Evolutionary conservation across 2,888 invertebrate species (phyloP), one percentile per base, ranked within the genome.

Genomic region (Tachina grossa): DNA sequence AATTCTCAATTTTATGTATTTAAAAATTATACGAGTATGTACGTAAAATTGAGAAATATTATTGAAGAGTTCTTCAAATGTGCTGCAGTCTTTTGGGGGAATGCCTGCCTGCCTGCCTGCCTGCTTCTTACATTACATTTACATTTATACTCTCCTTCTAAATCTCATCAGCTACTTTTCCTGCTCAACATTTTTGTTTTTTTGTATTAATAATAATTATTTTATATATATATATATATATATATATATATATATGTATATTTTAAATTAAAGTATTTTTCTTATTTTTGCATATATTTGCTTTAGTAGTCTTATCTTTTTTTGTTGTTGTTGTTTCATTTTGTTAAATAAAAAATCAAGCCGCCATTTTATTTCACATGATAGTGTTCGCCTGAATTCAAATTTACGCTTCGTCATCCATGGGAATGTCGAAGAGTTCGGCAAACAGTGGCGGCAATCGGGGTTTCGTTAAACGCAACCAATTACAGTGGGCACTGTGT

Each of bases 371-470:
- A 16, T 45, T 83, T 51, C 43, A 63, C 59, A 45, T 72, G 57
- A 72, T 39, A 16, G 11, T 2, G 2, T 49, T 57, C 14, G 19
- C 5, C 53, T 22, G 1, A 47, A 6, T 61, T 43, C 1, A 55
- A 43, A 71, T 87, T 89, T 91, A 92, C 87, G 91, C 89, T 88
- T 96, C 96, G 90, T 96, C 96, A 91, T 96, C 96, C 90, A 95
- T 97, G 88, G 98, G 97, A 93, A 99, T 98, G 95, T 99, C 98
- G 93, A 98, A 99, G 89, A 98, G 98, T 93, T 99, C 99, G 49
- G 98, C 96, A 93, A 98, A 99, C 77, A 99, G 95, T 4, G 98
- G 98, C 65, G 98, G 98, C 89, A 98, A 94, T 86, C 96, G 94
- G 83, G 97, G 94, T 89, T 95, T 95, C 83, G 95, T 95, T 89